Base-by-base conservation (phyloP, 2,113 vertebrate genomes). In the Arothron firmamentum region DNA sequence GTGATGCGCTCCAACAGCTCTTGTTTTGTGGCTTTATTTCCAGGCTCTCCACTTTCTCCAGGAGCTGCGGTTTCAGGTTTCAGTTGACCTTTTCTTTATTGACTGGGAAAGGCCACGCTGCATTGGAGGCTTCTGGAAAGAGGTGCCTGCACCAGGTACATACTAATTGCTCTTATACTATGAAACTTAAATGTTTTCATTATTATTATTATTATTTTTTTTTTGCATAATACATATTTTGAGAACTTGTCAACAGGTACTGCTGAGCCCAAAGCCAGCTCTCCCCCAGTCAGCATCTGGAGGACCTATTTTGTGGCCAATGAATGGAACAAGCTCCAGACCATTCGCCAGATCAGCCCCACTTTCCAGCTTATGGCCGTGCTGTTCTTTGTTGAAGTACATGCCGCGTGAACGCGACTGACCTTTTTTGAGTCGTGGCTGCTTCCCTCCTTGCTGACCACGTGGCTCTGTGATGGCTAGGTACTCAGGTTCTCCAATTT, bases 301-400 rank as follows among this genome's bases (percentile, higher is more conserved):
- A 94, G 97, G 74, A 97, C 96, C 0, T 98, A 96, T 60, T 97
- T 98, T 83, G 92, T 98, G 85, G 97, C 96, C 65, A 99, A 99
- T 77, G 95, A 99, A 70, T 99, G 97, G 97, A 98, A 98, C 56
- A 92, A 98, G 90, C 94, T 98, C 80, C 97, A 99, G 83, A 94
- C 96, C 60, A 74, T 94, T 77, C 93, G 97, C 66, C 97, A 94
- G 81, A 95, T 94, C 85, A 95, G 92, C 76, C 94, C 96, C 0
- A 92, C 95, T 45, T 95, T 96, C 86, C 97, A 99, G 91, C 88
- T 96, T 54, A 82, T 94, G 71, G 85, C 91, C 16, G 94, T 97
- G 66, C 93, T 99, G 73, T 99, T 98, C 88, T 92, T 97, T 69
- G 87, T 99, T 54, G 93, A 99, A 91, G 97, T 99, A 91, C 49